These are phyloP conservation scores for Drosophila kikkawai DNA, from an alignment of 1,140 invertebrate genomes.

Conservation along the genomic window DNA sequence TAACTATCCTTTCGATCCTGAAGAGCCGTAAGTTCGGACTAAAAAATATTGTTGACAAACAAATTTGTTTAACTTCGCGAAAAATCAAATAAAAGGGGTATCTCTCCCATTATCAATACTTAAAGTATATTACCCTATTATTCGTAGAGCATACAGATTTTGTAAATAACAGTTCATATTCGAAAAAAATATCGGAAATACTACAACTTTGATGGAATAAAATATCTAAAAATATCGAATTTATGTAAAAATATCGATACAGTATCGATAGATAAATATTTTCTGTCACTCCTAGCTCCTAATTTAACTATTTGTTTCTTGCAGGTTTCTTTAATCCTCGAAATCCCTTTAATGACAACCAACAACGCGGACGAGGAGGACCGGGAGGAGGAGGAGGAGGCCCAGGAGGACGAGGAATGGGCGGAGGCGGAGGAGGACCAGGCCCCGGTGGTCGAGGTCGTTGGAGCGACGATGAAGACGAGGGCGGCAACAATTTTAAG, in stretches of 20 bases:
- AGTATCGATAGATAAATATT: too few relatives aligned
- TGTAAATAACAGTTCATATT: background rate
- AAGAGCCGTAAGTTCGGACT: background rate
- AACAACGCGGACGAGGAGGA: conserved; percentile 81
- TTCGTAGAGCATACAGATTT: background rate
- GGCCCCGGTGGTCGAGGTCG: conserved; percentile 40
- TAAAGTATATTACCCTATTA: background rate
- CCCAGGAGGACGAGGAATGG: conserved; percentile 76
- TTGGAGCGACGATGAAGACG: conserved; percentile 79
- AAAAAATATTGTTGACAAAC: background rate
- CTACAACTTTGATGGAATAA: too few relatives aligned
- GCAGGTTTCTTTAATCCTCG: conserved; percentile 84
- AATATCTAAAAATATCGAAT: too few relatives aligned
- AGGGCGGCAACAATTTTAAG: conserved; percentile 68
- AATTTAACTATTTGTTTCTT: background rate
- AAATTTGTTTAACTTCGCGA: background rate
- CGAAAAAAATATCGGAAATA: background rate
- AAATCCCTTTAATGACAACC: conserved; percentile 83
- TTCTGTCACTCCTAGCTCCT: too few relatives aligned
- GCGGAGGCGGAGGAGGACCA: conserved; percentile 63
- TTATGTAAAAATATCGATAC: too few relatives aligned
- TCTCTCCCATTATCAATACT: background rate
- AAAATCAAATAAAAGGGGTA: background rate
- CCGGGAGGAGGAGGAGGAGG: conserved; percentile 75
- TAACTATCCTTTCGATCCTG: background rate